A percentile compares a stretch with the other conserved stretches of the same genome.
These are phyloP conservation scores for Salvator merianae DNA, from an alignment of 2,113 vertebrate species.

Conservation along the genomic window DNA sequence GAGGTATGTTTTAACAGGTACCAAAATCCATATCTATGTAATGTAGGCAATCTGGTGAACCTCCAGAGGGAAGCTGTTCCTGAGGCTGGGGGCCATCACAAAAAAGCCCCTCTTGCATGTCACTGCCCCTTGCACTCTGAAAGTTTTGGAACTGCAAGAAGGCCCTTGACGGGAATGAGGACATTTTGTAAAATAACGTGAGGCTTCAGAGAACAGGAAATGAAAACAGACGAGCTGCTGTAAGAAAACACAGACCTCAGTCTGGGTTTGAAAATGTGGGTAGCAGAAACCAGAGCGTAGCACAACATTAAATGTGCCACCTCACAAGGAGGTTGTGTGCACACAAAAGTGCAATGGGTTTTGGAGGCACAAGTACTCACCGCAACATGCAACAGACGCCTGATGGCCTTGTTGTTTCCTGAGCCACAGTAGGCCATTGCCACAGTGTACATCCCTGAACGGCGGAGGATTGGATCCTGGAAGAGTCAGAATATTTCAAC, in stretches of 20 bases:
- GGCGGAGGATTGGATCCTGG: slow-evolving; percentile 95
- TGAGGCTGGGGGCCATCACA: no score
- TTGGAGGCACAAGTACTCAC: slow-evolving; percentile 77
- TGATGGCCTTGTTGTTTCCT: slow-evolving; percentile 98
- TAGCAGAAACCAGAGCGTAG: background rate
- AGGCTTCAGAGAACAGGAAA: background rate
- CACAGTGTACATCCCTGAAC: slow-evolving; percentile 99
- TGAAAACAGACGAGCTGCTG: background rate
- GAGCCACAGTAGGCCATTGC: slow-evolving; percentile 99
- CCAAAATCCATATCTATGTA: no score
- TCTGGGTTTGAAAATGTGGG: background rate
- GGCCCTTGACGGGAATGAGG: no score
- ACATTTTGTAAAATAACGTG: no score
- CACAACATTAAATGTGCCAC: background rate
- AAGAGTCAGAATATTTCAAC: slow-evolving; percentile 46
- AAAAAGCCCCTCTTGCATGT: no score
- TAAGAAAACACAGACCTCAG: background rate
- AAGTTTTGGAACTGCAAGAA: no score
- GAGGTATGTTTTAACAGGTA: no score
- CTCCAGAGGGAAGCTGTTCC: no score
- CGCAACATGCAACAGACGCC: slow-evolving; percentile 95
- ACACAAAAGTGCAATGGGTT: no score
- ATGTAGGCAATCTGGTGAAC: no score
- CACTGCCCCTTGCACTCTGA: no score
- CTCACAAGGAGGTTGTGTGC: background rate